Conservation (phyloP, 1,140 invertebrate species). For the Spodoptera frugiperda region DNA sequence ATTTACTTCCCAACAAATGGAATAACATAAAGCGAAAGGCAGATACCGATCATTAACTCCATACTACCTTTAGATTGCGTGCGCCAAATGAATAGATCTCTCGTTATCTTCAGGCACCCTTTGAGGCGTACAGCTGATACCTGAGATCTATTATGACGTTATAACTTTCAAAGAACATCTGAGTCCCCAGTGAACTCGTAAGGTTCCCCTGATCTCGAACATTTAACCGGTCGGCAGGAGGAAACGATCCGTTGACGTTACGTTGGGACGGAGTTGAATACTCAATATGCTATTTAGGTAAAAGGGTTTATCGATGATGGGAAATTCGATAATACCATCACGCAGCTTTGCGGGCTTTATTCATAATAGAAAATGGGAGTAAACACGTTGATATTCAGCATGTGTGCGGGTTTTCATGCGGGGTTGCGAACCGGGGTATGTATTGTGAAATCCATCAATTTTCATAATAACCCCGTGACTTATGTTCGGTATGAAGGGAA, state of each 20-base stretch:
- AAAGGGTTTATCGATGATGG: constrained; percentile 75
- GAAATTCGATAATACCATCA: constrained; percentile 66
- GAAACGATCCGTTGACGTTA: constrained; percentile 52
- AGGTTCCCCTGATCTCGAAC: constrained; percentile 61
- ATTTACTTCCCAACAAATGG: neutral
- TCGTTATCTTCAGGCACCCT: constrained; percentile 50
- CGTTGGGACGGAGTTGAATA: constrained; percentile 66
- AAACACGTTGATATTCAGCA: constrained; percentile 50
- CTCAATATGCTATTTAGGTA: constrained; percentile 75
- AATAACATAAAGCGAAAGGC: neutral
- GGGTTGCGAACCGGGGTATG: neutral
- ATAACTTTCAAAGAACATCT: constrained; percentile 55
- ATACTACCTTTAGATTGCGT: neutral
- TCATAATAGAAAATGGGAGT: constrained; percentile 55
- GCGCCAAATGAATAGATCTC: constrained; percentile 40
- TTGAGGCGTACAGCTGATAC: constrained; percentile 39
- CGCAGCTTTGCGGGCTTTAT: constrained; percentile 54
- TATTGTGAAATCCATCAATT: constrained; percentile 44
- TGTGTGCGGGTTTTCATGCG: constrained; percentile 27
- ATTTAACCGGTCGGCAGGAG: constrained; percentile 58
- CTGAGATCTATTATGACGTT: constrained; percentile 50
- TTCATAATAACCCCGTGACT: constrained; percentile 26
- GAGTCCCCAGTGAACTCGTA: constrained; percentile 42
- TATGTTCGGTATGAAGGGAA: constrained; percentile 5
- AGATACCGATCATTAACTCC: constrained; percentile 14